Evolutionary conservation across 2,113 vertebrate genomes (phyloP).

Genomic region (Odocoileus virginianus): DNA sequence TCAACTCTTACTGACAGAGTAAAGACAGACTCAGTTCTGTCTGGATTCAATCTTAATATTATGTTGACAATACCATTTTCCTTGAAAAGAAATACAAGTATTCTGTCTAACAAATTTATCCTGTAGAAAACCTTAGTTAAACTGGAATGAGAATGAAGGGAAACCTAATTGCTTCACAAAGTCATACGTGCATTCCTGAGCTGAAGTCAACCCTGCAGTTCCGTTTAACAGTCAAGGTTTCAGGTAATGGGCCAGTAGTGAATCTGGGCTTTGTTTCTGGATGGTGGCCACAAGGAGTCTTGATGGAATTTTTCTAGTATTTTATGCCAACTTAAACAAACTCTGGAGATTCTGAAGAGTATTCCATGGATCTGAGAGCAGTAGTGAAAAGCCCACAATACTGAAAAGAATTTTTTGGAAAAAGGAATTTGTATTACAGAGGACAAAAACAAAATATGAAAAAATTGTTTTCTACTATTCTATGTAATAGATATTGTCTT

Average conservation of each 20-base stretch:
- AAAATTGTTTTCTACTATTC: neutral
- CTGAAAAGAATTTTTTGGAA: neutral
- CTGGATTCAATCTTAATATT: neutral
- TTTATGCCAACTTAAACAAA: conserved; percentile 61
- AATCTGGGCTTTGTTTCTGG: conserved; percentile 53
- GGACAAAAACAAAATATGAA: neutral
- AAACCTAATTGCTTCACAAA: conserved; percentile 57
- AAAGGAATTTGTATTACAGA: neutral
- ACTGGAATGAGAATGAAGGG: conserved; percentile 17
- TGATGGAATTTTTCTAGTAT: neutral
- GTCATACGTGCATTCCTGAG: neutral
- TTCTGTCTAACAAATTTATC: neutral
- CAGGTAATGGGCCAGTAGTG: conserved; percentile 36
- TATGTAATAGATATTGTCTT: neutral
- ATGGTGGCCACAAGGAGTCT: conserved; percentile 7
- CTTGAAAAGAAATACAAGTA: neutral
- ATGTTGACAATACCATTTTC: neutral
- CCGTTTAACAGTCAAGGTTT: conserved; percentile 33
- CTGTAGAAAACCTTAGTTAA: neutral
- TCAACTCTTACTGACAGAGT: neutral
- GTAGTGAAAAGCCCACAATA: neutral
- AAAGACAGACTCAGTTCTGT: neutral
- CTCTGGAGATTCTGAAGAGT: conserved; percentile 28
- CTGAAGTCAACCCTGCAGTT: conserved; percentile 50
- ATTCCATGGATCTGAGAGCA: neutral